Base-by-base conservation (phyloP, 1,140 invertebrate species). In the Melanaphis sacchari region DNA sequence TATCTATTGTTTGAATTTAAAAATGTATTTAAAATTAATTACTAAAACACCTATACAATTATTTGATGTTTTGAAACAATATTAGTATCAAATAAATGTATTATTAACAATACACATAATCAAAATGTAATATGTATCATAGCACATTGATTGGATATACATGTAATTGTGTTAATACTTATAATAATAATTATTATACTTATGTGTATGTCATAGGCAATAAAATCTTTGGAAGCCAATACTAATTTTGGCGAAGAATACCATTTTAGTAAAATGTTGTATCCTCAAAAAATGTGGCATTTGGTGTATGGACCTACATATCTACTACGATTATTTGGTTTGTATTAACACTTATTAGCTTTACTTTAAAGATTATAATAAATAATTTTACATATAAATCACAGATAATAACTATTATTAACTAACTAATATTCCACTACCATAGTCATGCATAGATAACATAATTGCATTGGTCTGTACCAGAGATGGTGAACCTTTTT, bases 311-410 rank as follows among this genome's bases (percentile, higher is more conserved):
- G 89, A 66, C 89, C 89, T 59, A n/a, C 89, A 7, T 8, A 90
- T 41, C 38, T 90, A 66, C 24, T 90, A 8, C 24, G 89, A 43
- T n/a, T 90, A 66, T 90, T 90, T 90, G 52, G 89, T 90, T 41
- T 21, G 89, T 66, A 90, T 41, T 5, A 41, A 59, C 31, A 66
- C 21, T 43, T 49, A 24, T 38, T 49, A n/a, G n/a, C 15, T 36
- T 76, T n/a, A 76, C 11, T 18, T 15, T 36, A 15, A 76, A 76
- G n/a, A 76, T 15, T 9, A 31, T 76, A n/a, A 76, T 4, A 76
- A n/a, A 76, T 76, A 76, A n/a, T n/a, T 66, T 66, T 66, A 36
- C 0, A 76, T 76, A 18, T 26, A 54, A 54, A 26, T 54, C 24
- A 54, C 26, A 54, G 24, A 54, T 26, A 26, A n/a, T n/a, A n/a